Conservation (phyloP, 2,888 invertebrate species). For the Macrophya alboannulata region DNA sequence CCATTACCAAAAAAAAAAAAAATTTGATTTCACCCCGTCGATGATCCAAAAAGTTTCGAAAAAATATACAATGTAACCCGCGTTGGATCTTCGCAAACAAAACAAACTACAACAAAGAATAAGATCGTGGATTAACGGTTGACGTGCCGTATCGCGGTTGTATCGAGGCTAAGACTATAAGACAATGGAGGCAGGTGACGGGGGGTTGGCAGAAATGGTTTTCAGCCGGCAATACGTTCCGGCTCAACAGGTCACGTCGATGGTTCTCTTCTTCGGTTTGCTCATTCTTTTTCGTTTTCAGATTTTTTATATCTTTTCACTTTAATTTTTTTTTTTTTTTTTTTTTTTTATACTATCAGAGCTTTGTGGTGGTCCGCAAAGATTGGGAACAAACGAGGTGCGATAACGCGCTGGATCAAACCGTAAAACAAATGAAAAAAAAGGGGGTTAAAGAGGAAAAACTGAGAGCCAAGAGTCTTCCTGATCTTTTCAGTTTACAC, state of each 20-base stretch:
- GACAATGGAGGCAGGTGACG: constrained; percentile 57
- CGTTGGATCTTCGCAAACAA: neutral
- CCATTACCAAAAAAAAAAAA: neutral
- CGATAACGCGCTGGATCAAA: neutral
- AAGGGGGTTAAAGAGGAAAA: constrained; percentile 40
- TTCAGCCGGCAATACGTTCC: constrained; percentile 59
- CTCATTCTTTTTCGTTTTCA: neutral
- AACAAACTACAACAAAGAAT: constrained; percentile 64
- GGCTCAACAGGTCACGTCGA: constrained; percentile 65
- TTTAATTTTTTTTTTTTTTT: neutral
- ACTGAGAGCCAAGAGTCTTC: neutral
- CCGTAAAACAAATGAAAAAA: neutral
- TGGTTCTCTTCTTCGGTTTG: neutral
- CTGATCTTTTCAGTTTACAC: neutral
- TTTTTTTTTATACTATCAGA: neutral
- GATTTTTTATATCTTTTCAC: no score
- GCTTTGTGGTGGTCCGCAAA: constrained; percentile 60
- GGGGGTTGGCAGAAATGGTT: constrained; percentile 58
- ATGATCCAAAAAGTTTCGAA: neutral
- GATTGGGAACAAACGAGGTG: neutral
- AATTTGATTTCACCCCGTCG: neutral
- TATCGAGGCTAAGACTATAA: constrained; percentile 59
- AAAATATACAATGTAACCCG: neutral
- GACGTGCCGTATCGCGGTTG: constrained; percentile 68
- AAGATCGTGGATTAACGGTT: constrained; percentile 69